A percentile compares a stretch with the other conserved stretches of the same genome.
Evolutionary conservation across 2,113 vertebrate genomes (phyloP).

Genomic region (Felis chaus): DNA sequence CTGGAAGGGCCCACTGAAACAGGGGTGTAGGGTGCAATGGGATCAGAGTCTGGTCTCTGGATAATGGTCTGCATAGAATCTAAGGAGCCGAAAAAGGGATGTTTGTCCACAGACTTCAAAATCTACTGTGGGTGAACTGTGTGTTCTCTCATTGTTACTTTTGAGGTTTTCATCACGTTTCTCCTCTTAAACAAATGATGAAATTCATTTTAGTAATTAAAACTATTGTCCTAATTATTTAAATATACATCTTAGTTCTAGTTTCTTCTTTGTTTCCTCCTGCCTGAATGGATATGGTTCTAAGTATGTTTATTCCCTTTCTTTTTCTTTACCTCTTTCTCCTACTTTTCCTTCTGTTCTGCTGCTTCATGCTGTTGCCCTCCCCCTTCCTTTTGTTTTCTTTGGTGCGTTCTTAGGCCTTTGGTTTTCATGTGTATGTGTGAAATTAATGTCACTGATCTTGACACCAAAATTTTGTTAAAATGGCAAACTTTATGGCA

Average conservation of each 20-base stretch:
- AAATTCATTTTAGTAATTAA: not conserved
- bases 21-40: rapidly evolving
- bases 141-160: not conserved
- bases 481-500: not conserved
- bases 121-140: not conserved
- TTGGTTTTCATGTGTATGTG: not conserved
- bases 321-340: not conserved
- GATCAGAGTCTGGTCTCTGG: not conserved
- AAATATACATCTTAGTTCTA: not conserved
- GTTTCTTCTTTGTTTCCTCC: not conserved
- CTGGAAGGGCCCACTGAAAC: not conserved
- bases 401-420: not conserved
- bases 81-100: not conserved
- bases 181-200: not conserved
- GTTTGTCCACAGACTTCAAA: not conserved
- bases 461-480: not conserved
- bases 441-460: not conserved
- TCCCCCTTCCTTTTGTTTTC: not conserved
- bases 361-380: not conserved
- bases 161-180: not conserved
- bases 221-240: not conserved
- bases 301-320: not conserved
- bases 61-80: not conserved
- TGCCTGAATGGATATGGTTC: not conserved
- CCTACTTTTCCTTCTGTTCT: not conserved